Evolutionary conservation across 1,140 invertebrate genomes (phyloP).

Genomic region (Drosophila auraria): DNA sequence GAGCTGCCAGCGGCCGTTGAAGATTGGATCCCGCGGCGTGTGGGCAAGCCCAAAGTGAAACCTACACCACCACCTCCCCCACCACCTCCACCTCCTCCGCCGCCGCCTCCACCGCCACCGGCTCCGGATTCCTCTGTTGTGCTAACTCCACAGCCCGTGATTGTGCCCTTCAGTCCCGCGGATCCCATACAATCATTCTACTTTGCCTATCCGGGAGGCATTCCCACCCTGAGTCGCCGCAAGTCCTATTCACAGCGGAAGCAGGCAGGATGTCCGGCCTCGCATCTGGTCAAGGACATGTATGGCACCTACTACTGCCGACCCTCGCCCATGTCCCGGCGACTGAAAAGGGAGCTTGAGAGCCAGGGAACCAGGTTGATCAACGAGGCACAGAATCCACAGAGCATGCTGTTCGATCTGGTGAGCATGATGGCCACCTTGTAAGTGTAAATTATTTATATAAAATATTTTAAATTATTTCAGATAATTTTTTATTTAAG

Average conservation of each 20-base stretch:
- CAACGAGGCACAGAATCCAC: slow-evolving; percentile 41
- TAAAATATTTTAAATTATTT: background rate
- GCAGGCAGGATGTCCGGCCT: slow-evolving; percentile 57
- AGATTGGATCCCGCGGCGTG: slow-evolving; percentile 63
- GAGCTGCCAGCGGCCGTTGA: slow-evolving; percentile 56
- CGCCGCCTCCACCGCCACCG: slow-evolving; percentile 26
- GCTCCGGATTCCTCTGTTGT: slow-evolving; percentile 1
- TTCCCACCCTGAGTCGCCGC: slow-evolving; percentile 38
- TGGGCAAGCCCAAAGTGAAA: slow-evolving; percentile 43
- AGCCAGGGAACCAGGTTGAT: slow-evolving; percentile 38
- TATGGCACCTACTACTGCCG: slow-evolving; percentile 67
- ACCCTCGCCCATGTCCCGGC: slow-evolving; percentile 25
- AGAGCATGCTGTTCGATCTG: slow-evolving; percentile 67
- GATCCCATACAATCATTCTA: slow-evolving; percentile 71
- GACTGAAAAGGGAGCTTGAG: slow-evolving; percentile 51
- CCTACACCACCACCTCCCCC: slow-evolving; percentile 29
- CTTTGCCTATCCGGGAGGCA: slow-evolving; percentile 50
- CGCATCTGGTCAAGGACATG: slow-evolving; percentile 59
- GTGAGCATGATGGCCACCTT: slow-evolving; percentile 52
- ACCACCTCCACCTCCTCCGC: slow-evolving; percentile 18
- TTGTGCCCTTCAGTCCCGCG: slow-evolving; percentile 57
- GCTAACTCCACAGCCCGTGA: slow-evolving; percentile 32
- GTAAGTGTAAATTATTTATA: slow-evolving; percentile 43
- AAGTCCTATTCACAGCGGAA: slow-evolving; percentile 48
- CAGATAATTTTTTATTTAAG: background rate